phyloP scores from a whole-genome alignment of 2,113 vertebrate genomes.

The Saimiri boliviensis region DNA sequence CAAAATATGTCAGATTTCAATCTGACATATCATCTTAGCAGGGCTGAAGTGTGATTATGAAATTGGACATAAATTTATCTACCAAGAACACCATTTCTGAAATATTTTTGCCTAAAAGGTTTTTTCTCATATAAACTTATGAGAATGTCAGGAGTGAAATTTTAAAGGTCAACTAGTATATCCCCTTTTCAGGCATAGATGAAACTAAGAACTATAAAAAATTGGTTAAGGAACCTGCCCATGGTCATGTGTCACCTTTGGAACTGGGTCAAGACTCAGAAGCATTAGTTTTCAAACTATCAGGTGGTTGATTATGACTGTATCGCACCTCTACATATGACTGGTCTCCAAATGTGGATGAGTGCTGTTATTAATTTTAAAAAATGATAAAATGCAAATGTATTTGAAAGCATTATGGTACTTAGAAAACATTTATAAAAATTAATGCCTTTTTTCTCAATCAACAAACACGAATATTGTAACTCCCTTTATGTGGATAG shows the following conservation, averaged over 20 bases:
- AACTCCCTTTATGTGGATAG: not conserved
- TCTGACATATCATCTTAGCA: slow-evolving; percentile 47
- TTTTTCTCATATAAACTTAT: slow-evolving; percentile 18
- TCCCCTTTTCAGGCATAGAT: not conserved
- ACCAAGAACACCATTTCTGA: slow-evolving; percentile 37
- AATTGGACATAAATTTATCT: slow-evolving; percentile 44
- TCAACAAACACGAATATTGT: not conserved
- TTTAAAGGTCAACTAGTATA: not conserved
- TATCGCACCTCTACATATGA: not conserved
- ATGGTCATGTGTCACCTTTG: not conserved
- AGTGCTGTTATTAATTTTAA: not conserved
- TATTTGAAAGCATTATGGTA: not conserved
- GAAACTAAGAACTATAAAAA: not conserved
- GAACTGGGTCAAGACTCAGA: not conserved
- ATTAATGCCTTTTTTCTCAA: not conserved
- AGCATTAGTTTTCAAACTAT: not conserved
- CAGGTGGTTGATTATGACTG: not conserved
- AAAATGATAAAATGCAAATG: not conserved
- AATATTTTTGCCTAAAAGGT: slow-evolving; percentile 12
- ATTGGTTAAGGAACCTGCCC: not conserved
- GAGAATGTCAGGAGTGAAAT: slow-evolving; percentile 14
- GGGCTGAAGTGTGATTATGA: slow-evolving; percentile 33
- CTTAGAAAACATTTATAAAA: not conserved
- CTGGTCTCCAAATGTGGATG: not conserved
- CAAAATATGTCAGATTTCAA: not conserved